Evolutionary conservation across 64 coral and sea anemone species (phyloP).

Genomic region (Porites lutea): DNA sequence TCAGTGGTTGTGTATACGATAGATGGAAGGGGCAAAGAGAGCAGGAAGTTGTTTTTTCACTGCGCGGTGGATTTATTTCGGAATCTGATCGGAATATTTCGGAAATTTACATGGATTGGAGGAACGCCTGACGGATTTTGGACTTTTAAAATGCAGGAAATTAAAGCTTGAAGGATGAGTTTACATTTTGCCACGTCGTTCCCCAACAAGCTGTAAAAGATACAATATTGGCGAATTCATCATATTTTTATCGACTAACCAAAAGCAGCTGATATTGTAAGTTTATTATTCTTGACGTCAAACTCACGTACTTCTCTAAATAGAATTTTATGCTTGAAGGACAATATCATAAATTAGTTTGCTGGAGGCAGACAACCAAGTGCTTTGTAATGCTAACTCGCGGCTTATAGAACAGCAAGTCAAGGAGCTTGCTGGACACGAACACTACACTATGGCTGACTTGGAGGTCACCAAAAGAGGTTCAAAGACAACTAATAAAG

Average conservation of each 20-base stretch:
- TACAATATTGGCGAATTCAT: background rate
- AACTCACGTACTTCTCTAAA: background rate
- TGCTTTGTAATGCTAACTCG: background rate
- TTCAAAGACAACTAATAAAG: background rate
- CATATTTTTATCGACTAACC: background rate
- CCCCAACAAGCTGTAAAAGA: background rate
- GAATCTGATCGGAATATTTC: background rate
- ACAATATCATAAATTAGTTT: background rate
- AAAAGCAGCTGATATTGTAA: background rate
- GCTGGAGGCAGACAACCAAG: background rate
- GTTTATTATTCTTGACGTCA: slow-evolving; percentile 21
- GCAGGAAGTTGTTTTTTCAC: too few relatives aligned
- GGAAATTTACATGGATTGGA: background rate
- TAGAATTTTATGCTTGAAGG: background rate
- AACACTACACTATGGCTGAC: background rate
- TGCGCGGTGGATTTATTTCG: background rate
- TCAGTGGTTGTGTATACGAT: background rate
- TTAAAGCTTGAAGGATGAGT: too few relatives aligned
- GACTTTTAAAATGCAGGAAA: too few relatives aligned
- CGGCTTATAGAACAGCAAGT: background rate
- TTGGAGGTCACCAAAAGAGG: background rate
- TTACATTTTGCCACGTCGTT: background rate
- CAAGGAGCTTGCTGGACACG: background rate
- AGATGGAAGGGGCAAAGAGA: background rate
- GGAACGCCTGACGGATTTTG: slow-evolving; percentile 31